phyloP scores from a whole-genome alignment of 2,888 invertebrate genomes.

The Ceramica pisi region DNA sequence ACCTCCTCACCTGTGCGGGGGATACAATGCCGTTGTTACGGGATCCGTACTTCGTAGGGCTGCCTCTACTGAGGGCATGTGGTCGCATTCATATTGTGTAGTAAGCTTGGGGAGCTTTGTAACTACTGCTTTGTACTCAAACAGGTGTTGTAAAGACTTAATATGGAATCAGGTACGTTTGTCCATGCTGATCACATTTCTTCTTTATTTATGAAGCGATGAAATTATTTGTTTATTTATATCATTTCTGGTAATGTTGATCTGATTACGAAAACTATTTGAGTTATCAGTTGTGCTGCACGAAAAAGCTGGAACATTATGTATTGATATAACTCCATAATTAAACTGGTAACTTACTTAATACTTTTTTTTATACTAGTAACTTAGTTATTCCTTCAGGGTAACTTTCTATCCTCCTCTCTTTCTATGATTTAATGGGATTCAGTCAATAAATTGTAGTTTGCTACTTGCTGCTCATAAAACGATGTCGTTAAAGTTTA shows the following conservation, averaged over 20 bases:
- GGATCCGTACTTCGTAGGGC: constrained; percentile 17
- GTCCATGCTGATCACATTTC: not conserved
- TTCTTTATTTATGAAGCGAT: not conserved
- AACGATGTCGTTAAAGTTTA: constrained; percentile 9
- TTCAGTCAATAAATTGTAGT: not conserved
- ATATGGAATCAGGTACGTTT: not conserved
- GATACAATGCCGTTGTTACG: not conserved
- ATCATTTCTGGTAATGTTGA: not conserved
- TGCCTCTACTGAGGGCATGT: not conserved
- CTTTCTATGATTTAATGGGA: not conserved
- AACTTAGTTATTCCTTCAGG: not conserved
- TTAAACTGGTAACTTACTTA: too few relatives aligned
- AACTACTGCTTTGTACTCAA: too few relatives aligned
- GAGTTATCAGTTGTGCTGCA: too few relatives aligned
- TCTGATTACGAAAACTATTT: not conserved
- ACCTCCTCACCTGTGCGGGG: constrained; percentile 19
- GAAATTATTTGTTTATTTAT: not conserved
- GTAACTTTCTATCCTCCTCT: not conserved
- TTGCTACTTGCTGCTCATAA: not conserved
- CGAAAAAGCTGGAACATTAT: too few relatives aligned
- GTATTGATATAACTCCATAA: too few relatives aligned
- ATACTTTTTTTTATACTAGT: not conserved
- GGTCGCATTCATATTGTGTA: too few relatives aligned
- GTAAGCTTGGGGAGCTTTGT: too few relatives aligned
- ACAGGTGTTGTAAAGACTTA: not conserved